phyloP scores from a whole-genome alignment of 2,888 invertebrate species.

The Microctonus brassicae region DNA sequence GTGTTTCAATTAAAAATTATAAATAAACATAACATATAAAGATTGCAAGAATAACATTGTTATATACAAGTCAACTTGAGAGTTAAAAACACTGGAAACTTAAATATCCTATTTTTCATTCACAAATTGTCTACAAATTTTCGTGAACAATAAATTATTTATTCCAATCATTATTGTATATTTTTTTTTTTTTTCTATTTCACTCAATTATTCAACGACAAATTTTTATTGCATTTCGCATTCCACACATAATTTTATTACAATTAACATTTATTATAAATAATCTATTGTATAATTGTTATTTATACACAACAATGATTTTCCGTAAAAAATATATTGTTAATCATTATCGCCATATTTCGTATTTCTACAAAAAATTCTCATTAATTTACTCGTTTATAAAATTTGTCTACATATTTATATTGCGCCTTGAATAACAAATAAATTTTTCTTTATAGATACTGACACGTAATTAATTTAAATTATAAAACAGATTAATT shows the following conservation, averaged over 20 bases:
- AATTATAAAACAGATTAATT: not conserved
- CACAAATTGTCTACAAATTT: not conserved
- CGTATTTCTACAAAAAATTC: not conserved
- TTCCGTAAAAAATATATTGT: not conserved
- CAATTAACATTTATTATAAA: not conserved
- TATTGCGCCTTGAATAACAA: not conserved
- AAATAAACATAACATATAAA: not conserved
- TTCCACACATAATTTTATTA: not conserved
- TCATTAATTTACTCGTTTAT: not conserved
- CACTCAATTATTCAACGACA: not conserved
- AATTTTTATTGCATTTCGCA: not conserved
- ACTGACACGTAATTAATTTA: not conserved
- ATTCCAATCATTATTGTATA: not conserved
- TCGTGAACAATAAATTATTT: not conserved
- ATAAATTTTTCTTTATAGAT: not conserved
- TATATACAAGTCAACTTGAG: not conserved
- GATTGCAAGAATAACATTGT: not conserved
- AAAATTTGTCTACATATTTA: not conserved
- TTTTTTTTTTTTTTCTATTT: not conserved
- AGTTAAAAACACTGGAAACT: not conserved
- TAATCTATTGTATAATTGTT: not conserved
- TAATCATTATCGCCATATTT: not conserved
- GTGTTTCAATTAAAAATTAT: not conserved
- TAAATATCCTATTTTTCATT: not conserved
- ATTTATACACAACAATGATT: not conserved